A percentile compares a stretch with the other conserved stretches of the same genome.
Conservation (phyloP, 2,797 vertebrate genomes). For the Astyanax mexicanus region DNA sequence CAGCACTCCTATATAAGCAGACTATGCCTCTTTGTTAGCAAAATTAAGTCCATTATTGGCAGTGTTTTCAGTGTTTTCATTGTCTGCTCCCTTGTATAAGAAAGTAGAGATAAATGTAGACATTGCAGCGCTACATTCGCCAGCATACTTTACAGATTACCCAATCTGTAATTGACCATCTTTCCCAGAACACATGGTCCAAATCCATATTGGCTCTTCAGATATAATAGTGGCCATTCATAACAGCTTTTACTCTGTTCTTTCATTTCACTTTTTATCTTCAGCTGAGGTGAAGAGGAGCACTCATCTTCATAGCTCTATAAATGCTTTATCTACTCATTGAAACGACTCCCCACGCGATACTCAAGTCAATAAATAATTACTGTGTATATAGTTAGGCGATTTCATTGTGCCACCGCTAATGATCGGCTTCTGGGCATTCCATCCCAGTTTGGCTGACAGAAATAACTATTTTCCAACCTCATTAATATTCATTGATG, state of each 20-base stretch:
- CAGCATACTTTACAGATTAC: no score
- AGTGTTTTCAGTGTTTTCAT: neutral
- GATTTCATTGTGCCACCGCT: conserved; percentile 39
- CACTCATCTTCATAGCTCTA: conserved; percentile 23
- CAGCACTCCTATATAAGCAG: conserved; percentile 22
- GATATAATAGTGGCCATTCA: neutral
- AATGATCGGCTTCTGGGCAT: conserved; percentile 57
- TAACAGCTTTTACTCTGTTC: neutral
- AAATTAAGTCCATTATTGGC: conserved; percentile 28
- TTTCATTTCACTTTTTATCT: neutral
- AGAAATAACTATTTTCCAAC: conserved; percentile 55
- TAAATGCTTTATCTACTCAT: conserved; percentile 22
- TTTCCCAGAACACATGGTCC: no score
- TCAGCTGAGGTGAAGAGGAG: conserved; percentile 13
- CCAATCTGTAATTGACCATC: no score
- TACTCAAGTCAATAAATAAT: conserved; percentile 65
- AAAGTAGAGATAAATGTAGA: neutral
- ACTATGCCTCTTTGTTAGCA: conserved; percentile 26
- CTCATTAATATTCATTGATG: conserved; percentile 60
- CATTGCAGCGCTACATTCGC: neutral
- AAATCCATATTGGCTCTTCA: neutral
- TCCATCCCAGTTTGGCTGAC: conserved; percentile 58
- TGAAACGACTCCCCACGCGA: conserved; percentile 63
- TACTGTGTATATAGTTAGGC: conserved; percentile 24
- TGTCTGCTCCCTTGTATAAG: neutral